Conservation (phyloP, 2,888 invertebrate species). For the Apodemia duryi region DNA sequence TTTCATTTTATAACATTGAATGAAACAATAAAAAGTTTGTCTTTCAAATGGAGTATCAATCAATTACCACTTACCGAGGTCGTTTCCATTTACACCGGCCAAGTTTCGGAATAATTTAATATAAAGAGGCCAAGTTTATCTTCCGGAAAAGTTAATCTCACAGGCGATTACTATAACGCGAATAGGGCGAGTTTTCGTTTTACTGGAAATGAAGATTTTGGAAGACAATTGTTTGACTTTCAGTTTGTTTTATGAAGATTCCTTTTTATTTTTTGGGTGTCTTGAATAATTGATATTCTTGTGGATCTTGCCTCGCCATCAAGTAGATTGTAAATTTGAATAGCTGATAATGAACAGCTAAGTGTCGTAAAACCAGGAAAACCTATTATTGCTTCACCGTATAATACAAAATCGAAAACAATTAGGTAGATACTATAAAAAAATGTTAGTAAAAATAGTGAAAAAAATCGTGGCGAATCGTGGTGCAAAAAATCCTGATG, state of each 20-base stretch:
- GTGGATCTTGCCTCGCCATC: not conserved
- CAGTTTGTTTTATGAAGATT: slow-evolving; percentile 2
- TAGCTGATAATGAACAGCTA: too few species aligned
- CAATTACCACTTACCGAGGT: slow-evolving; percentile 56
- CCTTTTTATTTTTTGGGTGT: not conserved
- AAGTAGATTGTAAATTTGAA: not conserved
- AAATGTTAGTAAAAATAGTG: too few species aligned
- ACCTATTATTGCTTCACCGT: too few species aligned
- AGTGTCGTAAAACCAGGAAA: too few species aligned
- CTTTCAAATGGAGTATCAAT: slow-evolving; percentile 48
- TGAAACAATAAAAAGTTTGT: slow-evolving; percentile 10
- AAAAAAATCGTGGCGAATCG: too few species aligned
- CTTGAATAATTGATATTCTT: not conserved
- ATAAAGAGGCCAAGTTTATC: slow-evolving; percentile 59
- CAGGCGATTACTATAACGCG: slow-evolving; percentile 46
- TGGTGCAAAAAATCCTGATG: too few species aligned
- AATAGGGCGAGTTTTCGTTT: slow-evolving; percentile 34
- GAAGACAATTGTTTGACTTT: slow-evolving; percentile 29
- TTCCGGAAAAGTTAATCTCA: slow-evolving; percentile 56
- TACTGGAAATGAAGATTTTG: slow-evolving; percentile 35
- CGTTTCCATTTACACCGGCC: slow-evolving; percentile 41
- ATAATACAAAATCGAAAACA: too few species aligned
- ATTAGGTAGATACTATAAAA: too few species aligned
- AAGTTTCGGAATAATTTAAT: slow-evolving; percentile 67
- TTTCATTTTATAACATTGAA: not conserved